A percentile compares a stretch with the other conserved stretches of the same genome.
Evolutionary conservation across 2,888 invertebrate species (phyloP).

Genomic region (Crepidodera aurea): DNA sequence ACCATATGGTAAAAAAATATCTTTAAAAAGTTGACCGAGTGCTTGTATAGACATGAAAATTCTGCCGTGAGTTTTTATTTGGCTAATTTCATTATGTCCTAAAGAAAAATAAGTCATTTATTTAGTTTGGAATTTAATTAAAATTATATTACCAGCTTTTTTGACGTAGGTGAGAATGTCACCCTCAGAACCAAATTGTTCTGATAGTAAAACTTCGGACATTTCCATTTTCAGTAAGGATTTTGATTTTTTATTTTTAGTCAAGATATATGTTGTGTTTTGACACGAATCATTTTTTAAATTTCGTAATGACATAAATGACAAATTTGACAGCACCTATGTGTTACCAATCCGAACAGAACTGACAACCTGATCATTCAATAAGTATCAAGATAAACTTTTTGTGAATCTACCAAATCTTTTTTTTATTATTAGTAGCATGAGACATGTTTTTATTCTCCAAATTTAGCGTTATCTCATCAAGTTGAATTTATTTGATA

Average conservation of each 20-base stretch:
- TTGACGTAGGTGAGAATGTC: constrained; percentile 40
- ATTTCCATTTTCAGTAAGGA: constrained; percentile 8
- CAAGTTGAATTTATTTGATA: too few relatives aligned
- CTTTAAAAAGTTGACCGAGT: constrained; percentile 58
- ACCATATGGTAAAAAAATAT: constrained; percentile 85
- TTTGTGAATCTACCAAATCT: too few relatives aligned
- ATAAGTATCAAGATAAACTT: too few relatives aligned
- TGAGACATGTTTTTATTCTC: too few relatives aligned
- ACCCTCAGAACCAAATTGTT: constrained; percentile 46
- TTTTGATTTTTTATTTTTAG: not conserved
- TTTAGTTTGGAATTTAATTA: not conserved
- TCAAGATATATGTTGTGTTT: not conserved
- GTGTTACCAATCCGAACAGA: too few relatives aligned
- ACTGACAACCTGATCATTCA: too few relatives aligned
- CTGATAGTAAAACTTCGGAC: constrained; percentile 42
- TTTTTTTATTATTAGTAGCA: too few relatives aligned
- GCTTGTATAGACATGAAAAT: constrained; percentile 34
- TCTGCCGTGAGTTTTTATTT: constrained; percentile 26
- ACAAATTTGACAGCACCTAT: too few relatives aligned
- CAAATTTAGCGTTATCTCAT: too few relatives aligned
- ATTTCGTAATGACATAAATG: not conserved
- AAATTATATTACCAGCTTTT: constrained; percentile 34
- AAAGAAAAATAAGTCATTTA: constrained; percentile 16
- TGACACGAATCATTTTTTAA: constrained; percentile 9
- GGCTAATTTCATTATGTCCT: constrained; percentile 41